Percentiles rank a stretch among this genome's conserved stretches.
Conservation (phyloP, 2,888 invertebrate genomes). For the Meiosimyza decipiens region DNA sequence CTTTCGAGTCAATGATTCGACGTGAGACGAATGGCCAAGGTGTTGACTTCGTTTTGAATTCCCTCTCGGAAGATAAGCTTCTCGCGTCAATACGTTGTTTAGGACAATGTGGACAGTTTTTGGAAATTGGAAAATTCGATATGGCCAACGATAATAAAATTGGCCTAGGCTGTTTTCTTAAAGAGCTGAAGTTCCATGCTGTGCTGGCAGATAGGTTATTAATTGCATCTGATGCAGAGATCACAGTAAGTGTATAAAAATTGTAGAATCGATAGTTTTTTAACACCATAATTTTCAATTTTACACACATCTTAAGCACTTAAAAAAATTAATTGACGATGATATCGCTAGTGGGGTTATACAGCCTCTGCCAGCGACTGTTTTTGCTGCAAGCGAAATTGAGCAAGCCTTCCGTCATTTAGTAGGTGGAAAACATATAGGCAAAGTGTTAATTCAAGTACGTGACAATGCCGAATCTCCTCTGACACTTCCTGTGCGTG, state of each 20-base stretch:
- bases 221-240: conserved; percentile 66
- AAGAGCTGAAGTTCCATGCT: conserved; percentile 81
- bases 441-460: conserved; percentile 73
- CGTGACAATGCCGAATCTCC: conserved; percentile 53
- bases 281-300: neutral
- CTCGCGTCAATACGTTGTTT: conserved; percentile 76
- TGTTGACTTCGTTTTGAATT: conserved; percentile 92
- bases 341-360: conserved; percentile 77
- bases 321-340: conserved; percentile 70
- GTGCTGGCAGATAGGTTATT: conserved; percentile 80
- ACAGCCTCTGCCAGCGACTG: conserved; percentile 74
- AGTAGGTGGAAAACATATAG: conserved; percentile 81
- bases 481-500: conserved; percentile 57
- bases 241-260: conserved; percentile 48
- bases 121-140: conserved; percentile 90
- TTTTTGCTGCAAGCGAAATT: conserved; percentile 75
- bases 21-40: conserved; percentile 85
- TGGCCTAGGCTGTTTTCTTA: conserved; percentile 76
- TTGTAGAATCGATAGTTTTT: neutral
- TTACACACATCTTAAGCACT: conserved; percentile 47
- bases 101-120: conserved; percentile 74
- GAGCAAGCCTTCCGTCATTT: conserved; percentile 79
- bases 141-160: conserved; percentile 75
- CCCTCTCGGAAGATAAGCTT: conserved; percentile 91
- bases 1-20: conserved; percentile 88